A percentile compares a stretch with the other conserved stretches of the same genome.
These are phyloP conservation scores for Drosophila anomelani DNA, from an alignment of 2,888 invertebrate species.

Conservation along the genomic window DNA sequence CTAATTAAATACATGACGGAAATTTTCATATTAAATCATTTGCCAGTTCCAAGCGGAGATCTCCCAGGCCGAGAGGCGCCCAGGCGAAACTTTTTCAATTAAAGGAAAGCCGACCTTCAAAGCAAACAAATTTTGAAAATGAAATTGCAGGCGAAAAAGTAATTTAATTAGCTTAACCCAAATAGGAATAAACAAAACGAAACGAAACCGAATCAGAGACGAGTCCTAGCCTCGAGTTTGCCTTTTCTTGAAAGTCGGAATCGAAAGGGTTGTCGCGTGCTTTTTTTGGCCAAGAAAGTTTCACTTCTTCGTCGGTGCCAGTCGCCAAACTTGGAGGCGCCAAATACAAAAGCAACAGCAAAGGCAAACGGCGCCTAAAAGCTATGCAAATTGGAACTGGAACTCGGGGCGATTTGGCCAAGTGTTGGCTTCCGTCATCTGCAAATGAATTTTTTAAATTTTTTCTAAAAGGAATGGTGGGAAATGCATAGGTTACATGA, in stretches of 20 bases:
- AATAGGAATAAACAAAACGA: constrained; percentile 54
- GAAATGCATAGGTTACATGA: neutral
- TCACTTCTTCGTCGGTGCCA: constrained; percentile 56
- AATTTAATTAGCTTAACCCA: constrained; percentile 73
- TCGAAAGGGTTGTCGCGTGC: constrained; percentile 56
- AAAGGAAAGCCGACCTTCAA: constrained; percentile 72
- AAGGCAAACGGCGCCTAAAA: constrained; percentile 52
- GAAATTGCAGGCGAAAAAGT: constrained; percentile 75
- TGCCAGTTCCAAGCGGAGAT: constrained; percentile 18
- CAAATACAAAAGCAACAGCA: constrained; percentile 54
- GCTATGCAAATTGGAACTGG: constrained; percentile 67
- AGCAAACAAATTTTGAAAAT: constrained; percentile 60
- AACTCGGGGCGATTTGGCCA: constrained; percentile 41
- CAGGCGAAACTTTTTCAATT: constrained; percentile 71
- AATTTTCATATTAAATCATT: constrained; percentile 55
- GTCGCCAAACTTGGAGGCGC: constrained; percentile 73
- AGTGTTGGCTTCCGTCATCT: constrained; percentile 60
- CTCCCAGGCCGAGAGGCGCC: constrained; percentile 1
- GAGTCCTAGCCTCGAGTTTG: constrained; percentile 9
- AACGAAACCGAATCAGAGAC: constrained; percentile 55
- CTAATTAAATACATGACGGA: constrained; percentile 67
- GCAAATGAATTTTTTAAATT: constrained; percentile 48
- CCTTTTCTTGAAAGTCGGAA: neutral
- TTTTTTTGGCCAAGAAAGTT: constrained; percentile 39
- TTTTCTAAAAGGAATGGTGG: neutral